Percentiles rank a stretch among this genome's conserved stretches.
These are phyloP conservation scores for Carassius gibelio DNA, from an alignment of 2,113 vertebrate genomes.

Conservation along the genomic window DNA sequence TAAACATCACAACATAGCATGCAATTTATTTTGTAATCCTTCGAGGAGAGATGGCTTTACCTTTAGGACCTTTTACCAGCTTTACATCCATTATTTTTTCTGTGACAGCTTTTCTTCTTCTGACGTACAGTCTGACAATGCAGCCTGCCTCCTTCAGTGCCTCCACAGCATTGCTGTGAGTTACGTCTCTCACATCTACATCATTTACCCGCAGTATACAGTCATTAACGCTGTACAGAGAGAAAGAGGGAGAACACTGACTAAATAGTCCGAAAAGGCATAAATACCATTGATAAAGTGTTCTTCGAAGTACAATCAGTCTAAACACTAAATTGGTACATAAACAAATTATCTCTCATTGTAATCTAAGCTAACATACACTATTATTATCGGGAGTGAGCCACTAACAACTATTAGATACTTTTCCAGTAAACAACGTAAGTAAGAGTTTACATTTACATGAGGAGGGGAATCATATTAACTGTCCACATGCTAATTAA, in stretches of 20 bases:
- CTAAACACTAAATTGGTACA: neutral
- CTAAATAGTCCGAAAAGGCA: constrained; percentile 25
- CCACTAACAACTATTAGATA: neutral
- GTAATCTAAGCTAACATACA: neutral
- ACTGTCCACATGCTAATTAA: neutral
- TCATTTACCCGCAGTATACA: constrained; percentile 95
- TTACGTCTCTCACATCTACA: constrained; percentile 91
- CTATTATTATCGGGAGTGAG: neutral
- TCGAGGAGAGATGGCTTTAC: constrained; percentile 65
- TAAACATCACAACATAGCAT: neutral
- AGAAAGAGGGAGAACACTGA: neutral
- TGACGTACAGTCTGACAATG: constrained; percentile 90
- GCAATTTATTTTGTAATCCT: neutral
- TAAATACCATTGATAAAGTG: neutral
- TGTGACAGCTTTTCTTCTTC: constrained; percentile 86
- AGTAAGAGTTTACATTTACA: neutral
- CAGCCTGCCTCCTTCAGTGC: constrained; percentile 94
- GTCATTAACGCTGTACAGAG: constrained; percentile 86
- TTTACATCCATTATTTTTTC: constrained; percentile 96
- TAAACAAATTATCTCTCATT: neutral
- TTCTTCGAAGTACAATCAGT: neutral
- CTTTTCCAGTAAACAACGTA: neutral
- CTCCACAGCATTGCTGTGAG: constrained; percentile 95
- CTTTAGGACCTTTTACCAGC: constrained; percentile 98
- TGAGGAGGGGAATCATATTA: neutral